Evolutionary conservation across 2,888 invertebrate species (phyloP).

Genomic region (Drosophila niveifrons): DNA sequence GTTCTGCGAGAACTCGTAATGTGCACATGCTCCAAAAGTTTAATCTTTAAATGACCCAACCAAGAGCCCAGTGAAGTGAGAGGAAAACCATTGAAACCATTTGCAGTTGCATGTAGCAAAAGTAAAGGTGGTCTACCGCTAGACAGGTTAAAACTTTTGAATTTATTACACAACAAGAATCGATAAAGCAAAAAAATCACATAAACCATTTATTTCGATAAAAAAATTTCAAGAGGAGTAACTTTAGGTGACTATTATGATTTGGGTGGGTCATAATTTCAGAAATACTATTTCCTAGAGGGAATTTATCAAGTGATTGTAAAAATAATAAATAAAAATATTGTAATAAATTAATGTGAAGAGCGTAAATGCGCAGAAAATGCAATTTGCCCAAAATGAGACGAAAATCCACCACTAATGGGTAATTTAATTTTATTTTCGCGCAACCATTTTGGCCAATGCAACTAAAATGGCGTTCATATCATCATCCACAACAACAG

Average conservation of each 20-base stretch:
- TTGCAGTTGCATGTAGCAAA: slow-evolving; percentile 34
- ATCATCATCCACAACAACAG: slow-evolving; percentile 22
- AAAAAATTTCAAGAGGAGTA: slow-evolving; percentile 37
- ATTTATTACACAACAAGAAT: slow-evolving; percentile 62
- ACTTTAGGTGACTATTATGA: background rate
- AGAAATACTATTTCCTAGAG: slow-evolving; percentile 14
- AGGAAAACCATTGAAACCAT: background rate
- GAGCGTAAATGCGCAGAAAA: slow-evolving; percentile 46
- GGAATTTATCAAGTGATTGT: slow-evolving; percentile 11
- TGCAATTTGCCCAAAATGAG: slow-evolving; percentile 58
- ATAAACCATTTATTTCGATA: slow-evolving; percentile 52
- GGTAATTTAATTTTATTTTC: slow-evolving; percentile 73
- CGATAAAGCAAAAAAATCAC: slow-evolving; percentile 24
- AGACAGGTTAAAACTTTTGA: slow-evolving; percentile 61
- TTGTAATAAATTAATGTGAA: slow-evolving; percentile 40
- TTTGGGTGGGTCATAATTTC: background rate
- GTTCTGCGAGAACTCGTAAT: slow-evolving; percentile 42
- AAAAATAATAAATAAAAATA: slow-evolving; percentile 1
- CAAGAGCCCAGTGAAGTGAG: slow-evolving; percentile 18
- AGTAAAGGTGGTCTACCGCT: slow-evolving; percentile 26
- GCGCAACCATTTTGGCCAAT: slow-evolving; percentile 32
- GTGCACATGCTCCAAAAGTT: slow-evolving; percentile 52
- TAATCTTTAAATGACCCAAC: slow-evolving; percentile 52
- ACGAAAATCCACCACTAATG: slow-evolving; percentile 67
- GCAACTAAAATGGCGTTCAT: slow-evolving; percentile 55